phyloP scores from a whole-genome alignment of 2,888 invertebrate species.

The Plemyria rubiginata region DNA sequence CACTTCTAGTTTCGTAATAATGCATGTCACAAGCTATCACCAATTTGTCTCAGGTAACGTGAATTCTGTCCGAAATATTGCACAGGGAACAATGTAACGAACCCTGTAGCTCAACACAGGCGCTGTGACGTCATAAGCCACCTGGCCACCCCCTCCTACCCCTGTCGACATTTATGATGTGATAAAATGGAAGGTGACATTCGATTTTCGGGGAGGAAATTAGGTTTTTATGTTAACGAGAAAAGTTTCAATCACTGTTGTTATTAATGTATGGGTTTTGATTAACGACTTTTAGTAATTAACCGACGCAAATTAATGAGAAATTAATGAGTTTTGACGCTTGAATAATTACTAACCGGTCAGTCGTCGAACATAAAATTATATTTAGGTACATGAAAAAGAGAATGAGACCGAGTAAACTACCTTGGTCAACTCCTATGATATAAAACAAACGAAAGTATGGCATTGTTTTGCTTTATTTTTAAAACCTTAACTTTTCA shows the following conservation, averaged over 20 bases:
- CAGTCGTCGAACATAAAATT: background rate
- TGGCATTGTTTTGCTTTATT: background rate
- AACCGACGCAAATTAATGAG: background rate
- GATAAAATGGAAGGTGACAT: conserved; percentile 28
- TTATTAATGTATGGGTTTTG: background rate
- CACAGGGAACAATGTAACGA: conserved; percentile 21
- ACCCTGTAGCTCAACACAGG: conserved; percentile 24
- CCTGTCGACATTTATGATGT: conserved; percentile 31
- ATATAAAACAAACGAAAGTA: background rate
- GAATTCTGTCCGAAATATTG: background rate
- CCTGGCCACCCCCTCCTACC: conserved; percentile 32
- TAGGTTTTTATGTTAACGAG: conserved; percentile 21
- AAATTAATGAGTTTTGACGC: background rate
- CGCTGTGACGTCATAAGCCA: conserved; percentile 38
- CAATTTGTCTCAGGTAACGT: background rate
- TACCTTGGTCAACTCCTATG: background rate
- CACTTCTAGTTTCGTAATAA: too few species aligned
- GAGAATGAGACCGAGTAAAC: background rate
- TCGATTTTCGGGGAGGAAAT: conserved; percentile 15
- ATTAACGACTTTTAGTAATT: background rate
- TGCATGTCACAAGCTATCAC: background rate
- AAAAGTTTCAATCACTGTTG: conserved; percentile 13
- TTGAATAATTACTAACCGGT: background rate
- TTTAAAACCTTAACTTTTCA: background rate
- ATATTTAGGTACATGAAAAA: background rate